Conservation (phyloP, 2,888 invertebrate species). For the Melanotus villosus region DNA sequence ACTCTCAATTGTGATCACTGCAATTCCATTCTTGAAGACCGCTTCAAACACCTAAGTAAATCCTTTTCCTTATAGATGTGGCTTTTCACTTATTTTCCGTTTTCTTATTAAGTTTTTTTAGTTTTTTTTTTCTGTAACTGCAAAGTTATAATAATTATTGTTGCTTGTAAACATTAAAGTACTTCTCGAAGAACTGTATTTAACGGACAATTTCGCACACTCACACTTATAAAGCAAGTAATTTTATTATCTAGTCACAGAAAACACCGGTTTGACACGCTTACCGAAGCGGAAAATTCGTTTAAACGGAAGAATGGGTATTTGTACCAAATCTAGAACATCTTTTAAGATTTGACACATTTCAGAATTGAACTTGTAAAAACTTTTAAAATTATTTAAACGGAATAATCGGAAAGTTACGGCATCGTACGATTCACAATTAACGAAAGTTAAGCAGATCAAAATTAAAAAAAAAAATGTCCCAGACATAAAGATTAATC, state of each 20-base stretch:
- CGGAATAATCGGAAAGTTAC: too few species aligned
- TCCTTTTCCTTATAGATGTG: not conserved
- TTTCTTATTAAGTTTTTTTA: conserved; percentile 5
- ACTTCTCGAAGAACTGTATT: too few species aligned
- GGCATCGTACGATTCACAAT: too few species aligned
- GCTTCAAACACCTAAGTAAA: conserved; percentile 76
- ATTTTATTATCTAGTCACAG: conserved; percentile 4
- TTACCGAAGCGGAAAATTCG: conserved; percentile 13
- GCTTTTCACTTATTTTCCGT: conserved; percentile 56
- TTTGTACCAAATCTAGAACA: not conserved
- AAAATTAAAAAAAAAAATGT: too few species aligned
- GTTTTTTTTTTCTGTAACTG: not conserved
- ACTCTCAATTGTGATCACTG: conserved; percentile 82
- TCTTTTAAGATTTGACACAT: not conserved
- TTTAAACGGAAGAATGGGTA: conserved; percentile 6
- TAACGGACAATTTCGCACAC: not conserved
- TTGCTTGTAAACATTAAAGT: not conserved
- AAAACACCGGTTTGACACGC: conserved; percentile 12
- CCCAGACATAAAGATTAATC: too few species aligned
- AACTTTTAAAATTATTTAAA: too few species aligned
- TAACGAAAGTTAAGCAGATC: too few species aligned
- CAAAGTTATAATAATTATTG: too few species aligned
- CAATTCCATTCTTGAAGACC: conserved; percentile 78
- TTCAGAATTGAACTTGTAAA: not conserved
- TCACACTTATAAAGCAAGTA: not conserved